phyloP scores from a whole-genome alignment of 1,140 invertebrate species.

The Heliconius himera region DNA sequence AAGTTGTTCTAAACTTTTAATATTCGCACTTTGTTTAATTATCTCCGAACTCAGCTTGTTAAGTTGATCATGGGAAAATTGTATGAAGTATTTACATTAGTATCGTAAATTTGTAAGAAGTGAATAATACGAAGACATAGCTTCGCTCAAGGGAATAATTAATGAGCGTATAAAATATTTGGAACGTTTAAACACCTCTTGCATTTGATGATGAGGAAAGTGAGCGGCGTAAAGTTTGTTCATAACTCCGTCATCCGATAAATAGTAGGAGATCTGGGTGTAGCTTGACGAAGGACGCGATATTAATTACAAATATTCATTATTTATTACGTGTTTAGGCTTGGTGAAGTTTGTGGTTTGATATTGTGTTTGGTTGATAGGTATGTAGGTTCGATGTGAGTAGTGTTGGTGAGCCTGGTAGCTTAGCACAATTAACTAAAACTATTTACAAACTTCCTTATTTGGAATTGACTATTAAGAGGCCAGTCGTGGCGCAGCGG shows the following conservation, averaged over 20 bases:
- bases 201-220: constrained; percentile 50
- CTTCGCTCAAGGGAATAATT: constrained; percentile 61
- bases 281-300: not conserved
- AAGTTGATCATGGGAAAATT: constrained; percentile 62
- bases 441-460: too few relatives aligned
- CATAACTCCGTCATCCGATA: constrained; percentile 33
- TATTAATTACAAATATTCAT: not conserved
- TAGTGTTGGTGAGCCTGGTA: too few relatives aligned
- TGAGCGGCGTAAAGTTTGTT: constrained; percentile 24
- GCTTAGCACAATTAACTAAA: too few relatives aligned
- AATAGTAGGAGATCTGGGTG: not conserved
- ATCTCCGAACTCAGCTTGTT: constrained; percentile 24
- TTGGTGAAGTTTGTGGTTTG: too few relatives aligned
- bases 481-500: too few relatives aligned
- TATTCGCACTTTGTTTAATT: constrained; percentile 17
- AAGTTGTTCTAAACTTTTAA: constrained; percentile 17
- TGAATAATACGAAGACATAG: constrained; percentile 59
- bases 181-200: constrained; percentile 62
- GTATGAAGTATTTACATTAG: constrained; percentile 74
- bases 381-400: too few relatives aligned
- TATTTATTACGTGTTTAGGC: not conserved
- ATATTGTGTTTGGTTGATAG: too few relatives aligned
- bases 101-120: constrained; percentile 78
- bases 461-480: too few relatives aligned
- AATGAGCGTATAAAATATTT: constrained; percentile 67